A percentile compares a stretch with the other conserved stretches of the same genome.
These are phyloP conservation scores for Astyanax mexicanus DNA, from an alignment of 2,797 vertebrate genomes.

Conservation along the genomic window DNA sequence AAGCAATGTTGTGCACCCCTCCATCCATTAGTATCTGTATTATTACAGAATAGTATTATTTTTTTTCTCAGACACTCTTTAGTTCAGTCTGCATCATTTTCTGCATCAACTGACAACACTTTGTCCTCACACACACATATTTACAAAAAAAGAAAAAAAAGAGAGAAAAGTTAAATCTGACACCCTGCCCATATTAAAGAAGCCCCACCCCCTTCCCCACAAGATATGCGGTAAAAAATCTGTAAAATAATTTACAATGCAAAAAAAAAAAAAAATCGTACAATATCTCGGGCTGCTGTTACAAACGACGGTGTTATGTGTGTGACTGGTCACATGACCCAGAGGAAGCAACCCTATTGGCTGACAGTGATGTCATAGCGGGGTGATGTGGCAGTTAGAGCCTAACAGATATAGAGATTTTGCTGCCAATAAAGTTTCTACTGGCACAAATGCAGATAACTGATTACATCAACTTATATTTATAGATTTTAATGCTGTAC, in stretches of 20 bases:
- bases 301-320: background rate
- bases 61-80: slow-evolving; percentile 59
- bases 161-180: slow-evolving; percentile 48
- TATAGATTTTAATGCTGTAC: no score
- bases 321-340: background rate
- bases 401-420: no score
- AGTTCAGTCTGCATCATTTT: slow-evolving; percentile 66
- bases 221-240: slow-evolving; percentile 49
- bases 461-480: no score
- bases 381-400: background rate
- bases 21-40: no score
- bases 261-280: background rate
- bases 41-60: no score
- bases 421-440: no score
- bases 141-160: slow-evolving; percentile 72
- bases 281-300: background rate
- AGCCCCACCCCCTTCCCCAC: slow-evolving; percentile 48
- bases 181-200: background rate
- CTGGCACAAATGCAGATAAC: no score
- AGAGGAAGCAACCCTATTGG: background rate
- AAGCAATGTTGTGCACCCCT: no score
- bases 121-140: slow-evolving; percentile 71
- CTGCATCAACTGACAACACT: slow-evolving; percentile 60
- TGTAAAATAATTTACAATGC: slow-evolving; percentile 58
- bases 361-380: background rate